Evolutionary conservation across 92 coral and sea anemone genomes (phyloP).

Genomic region (Desmophyllum pertusum): DNA sequence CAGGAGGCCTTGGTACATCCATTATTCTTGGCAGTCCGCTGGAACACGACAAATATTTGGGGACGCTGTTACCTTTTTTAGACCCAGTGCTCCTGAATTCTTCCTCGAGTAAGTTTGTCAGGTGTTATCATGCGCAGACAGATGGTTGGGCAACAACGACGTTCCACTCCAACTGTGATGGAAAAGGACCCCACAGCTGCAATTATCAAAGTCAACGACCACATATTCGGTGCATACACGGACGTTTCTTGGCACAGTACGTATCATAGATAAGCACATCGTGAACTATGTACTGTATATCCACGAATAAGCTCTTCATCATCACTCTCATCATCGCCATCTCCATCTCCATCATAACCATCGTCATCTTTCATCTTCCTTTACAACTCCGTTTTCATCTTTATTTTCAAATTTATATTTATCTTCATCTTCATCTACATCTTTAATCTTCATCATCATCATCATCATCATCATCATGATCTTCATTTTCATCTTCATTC

Average conservation of each 20-base stretch:
- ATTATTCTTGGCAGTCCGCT: not conserved
- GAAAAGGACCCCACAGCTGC: slow-evolving; percentile 5
- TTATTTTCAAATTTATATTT: too few species aligned
- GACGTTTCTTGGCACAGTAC: not conserved
- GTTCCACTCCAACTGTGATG: slow-evolving; percentile 16
- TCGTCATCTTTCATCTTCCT: too few species aligned
- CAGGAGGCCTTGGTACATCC: not conserved
- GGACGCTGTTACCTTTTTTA: not conserved
- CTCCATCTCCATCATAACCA: too few species aligned
- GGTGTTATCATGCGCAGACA: not conserved
- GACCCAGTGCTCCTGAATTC: not conserved
- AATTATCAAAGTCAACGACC: not conserved
- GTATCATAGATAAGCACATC: not conserved
- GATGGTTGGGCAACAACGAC: not conserved
- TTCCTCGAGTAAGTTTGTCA: not conserved
- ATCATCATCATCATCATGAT: too few species aligned
- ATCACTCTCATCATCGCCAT: too few species aligned
- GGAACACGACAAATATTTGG: not conserved
- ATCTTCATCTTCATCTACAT: too few species aligned
- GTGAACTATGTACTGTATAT: not conserved
- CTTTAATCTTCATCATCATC: too few species aligned
- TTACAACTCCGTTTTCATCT: too few species aligned
- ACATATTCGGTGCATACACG: slow-evolving; percentile 16
- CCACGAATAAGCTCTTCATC: too few species aligned
- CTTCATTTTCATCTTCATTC: too few species aligned